phyloP scores from a whole-genome alignment of 2,888 invertebrate genomes.

The Sussaba pulchella region DNA sequence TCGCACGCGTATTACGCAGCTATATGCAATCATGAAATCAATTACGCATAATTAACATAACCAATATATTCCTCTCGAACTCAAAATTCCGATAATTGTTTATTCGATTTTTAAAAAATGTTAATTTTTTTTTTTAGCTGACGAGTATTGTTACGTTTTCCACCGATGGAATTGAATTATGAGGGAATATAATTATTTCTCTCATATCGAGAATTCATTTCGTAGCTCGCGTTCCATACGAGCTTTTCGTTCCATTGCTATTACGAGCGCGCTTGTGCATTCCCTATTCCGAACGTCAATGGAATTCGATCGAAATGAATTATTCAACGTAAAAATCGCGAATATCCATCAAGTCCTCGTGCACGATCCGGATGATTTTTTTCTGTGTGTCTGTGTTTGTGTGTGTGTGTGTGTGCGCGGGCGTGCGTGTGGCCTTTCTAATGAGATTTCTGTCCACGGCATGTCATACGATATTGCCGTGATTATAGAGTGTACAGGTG shows the following conservation, averaged over 20 bases:
- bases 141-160: not conserved
- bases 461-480: not conserved
- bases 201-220: conserved; percentile 24
- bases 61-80: no score
- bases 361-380: conserved; percentile 15
- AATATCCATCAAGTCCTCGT: conserved; percentile 28
- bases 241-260: conserved; percentile 29
- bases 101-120: not conserved
- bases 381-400: no score
- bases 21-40: no score
- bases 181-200: conserved; percentile 15
- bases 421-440: no score
- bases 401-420: no score
- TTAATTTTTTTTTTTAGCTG: not conserved
- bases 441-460: not conserved
- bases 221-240: not conserved
- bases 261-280: conserved; percentile 18
- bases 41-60: no score
- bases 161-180: conserved; percentile 8
- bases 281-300: not conserved
- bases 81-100: no score
- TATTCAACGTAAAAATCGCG: conserved; percentile 23
- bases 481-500: not conserved
- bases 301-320: conserved; percentile 17
- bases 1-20: not conserved